Evolutionary conservation across 2,797 vertebrate genomes (phyloP).

Genomic region (Sardinella longiceps): DNA sequence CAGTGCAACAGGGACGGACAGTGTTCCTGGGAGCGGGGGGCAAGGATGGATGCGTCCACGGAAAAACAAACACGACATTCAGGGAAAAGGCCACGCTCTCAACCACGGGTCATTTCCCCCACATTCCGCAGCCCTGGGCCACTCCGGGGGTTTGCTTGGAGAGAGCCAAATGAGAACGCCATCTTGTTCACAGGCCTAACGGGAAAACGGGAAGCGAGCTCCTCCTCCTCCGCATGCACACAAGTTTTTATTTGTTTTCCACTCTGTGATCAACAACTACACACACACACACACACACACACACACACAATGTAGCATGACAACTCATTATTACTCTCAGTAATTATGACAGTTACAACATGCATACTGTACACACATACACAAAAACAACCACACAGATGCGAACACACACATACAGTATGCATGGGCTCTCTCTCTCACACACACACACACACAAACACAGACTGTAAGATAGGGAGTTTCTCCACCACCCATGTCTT

Average conservation of each 20-base stretch:
- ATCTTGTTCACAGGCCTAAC: neutral
- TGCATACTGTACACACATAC: neutral
- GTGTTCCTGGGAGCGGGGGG: conserved; percentile 32
- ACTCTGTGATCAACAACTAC: neutral
- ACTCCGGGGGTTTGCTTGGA: conserved; percentile 28
- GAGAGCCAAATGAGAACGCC: neutral
- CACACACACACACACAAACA: neutral
- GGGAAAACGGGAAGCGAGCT: neutral
- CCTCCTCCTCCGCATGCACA: neutral
- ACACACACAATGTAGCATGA: neutral
- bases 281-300: too few species aligned
- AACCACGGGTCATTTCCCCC: conserved; percentile 52
- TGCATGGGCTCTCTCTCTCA: neutral
- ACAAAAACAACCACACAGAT: neutral
- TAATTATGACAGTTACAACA: neutral
- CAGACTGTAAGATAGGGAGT: neutral
- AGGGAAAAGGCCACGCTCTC: conserved; percentile 61
- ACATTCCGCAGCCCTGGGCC: conserved; percentile 42
- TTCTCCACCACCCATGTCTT: neutral
- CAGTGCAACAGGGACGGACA: conserved; percentile 50
- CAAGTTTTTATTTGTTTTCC: neutral
- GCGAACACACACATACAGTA: conserved; percentile 11
- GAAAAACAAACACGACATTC: conserved; percentile 17
- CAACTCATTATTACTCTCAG: neutral
- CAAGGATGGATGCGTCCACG: neutral